These are phyloP conservation scores for Ciconia maguari DNA, from an alignment of 2,113 vertebrate species.

Conservation along the genomic window DNA sequence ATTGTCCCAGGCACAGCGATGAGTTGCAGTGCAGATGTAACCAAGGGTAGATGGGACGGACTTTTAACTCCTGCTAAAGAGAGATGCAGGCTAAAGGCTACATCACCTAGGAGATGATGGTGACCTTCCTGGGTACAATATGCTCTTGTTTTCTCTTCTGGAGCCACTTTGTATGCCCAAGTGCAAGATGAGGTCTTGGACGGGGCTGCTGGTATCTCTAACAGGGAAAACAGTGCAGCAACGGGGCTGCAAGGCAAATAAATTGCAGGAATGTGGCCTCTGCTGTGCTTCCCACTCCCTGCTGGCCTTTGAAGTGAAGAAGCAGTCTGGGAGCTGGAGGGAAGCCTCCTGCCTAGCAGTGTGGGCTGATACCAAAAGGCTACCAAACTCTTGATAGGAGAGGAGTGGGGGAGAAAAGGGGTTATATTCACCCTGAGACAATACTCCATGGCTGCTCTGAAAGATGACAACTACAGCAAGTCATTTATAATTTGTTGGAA, in stretches of 20 bases:
- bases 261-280: not conserved
- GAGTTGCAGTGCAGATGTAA: not conserved
- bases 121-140: not conserved
- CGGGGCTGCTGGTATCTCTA: not conserved
- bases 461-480: not conserved
- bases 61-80: not conserved
- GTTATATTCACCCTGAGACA: not conserved
- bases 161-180: not conserved
- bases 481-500: not conserved
- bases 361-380: not conserved
- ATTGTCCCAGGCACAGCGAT: not conserved
- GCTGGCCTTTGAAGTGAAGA: not conserved
- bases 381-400: not conserved
- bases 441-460: not conserved
- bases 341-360: not conserved
- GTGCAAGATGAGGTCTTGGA: not conserved
- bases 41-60: not conserved
- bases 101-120: not conserved
- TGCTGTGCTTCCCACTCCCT: not conserved
- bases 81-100: not conserved
- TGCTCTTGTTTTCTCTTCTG: not conserved
- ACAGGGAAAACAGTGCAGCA: not conserved
- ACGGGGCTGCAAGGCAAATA: not conserved
- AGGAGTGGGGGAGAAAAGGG: not conserved
- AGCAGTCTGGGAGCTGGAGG: not conserved